Conservation (phyloP, 2,113 vertebrate genomes). For the Oncorhynchus kisutch region DNA sequence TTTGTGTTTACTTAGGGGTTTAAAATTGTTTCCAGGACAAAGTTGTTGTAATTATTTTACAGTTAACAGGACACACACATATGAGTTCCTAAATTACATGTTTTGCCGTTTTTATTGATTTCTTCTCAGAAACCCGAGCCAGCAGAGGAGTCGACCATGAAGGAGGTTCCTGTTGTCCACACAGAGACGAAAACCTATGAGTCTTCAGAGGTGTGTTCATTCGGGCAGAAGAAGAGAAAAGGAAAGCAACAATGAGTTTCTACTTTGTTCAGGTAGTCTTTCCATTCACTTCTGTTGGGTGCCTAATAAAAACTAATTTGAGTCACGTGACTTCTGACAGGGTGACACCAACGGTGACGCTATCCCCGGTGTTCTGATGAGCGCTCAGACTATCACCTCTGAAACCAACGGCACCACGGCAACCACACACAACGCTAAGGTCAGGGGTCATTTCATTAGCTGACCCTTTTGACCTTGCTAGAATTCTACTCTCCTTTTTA, state of each 20-base stretch:
- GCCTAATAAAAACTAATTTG: too few species aligned
- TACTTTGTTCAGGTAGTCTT: too few species aligned
- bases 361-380: slow-evolving; percentile 92
- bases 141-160: slow-evolving; percentile 72
- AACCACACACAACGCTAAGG: slow-evolving; percentile 98
- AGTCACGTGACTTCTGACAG: slow-evolving; percentile 48
- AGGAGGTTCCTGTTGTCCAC: slow-evolving; percentile 92
- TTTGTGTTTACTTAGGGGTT: not conserved
- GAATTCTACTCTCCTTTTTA: too few species aligned
- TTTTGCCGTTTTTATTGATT: not conserved
- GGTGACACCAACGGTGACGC: slow-evolving; percentile 80
- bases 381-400: slow-evolving; percentile 96
- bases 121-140: slow-evolving; percentile 36
- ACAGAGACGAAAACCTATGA: slow-evolving; percentile 98
- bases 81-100: too few species aligned
- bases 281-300: too few species aligned
- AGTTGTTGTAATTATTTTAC: not conserved
- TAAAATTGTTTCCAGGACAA: slow-evolving; percentile 21
- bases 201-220: slow-evolving; percentile 82
- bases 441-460: slow-evolving; percentile 50
- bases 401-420: slow-evolving; percentile 95
- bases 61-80: slow-evolving; percentile 12
- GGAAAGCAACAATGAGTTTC: not conserved
- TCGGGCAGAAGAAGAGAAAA: not conserved
- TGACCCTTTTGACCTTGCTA: not conserved